These are phyloP conservation scores for Phylloscopus trochiloides DNA, from an alignment of 2,113 vertebrate species.

Conservation along the genomic window DNA sequence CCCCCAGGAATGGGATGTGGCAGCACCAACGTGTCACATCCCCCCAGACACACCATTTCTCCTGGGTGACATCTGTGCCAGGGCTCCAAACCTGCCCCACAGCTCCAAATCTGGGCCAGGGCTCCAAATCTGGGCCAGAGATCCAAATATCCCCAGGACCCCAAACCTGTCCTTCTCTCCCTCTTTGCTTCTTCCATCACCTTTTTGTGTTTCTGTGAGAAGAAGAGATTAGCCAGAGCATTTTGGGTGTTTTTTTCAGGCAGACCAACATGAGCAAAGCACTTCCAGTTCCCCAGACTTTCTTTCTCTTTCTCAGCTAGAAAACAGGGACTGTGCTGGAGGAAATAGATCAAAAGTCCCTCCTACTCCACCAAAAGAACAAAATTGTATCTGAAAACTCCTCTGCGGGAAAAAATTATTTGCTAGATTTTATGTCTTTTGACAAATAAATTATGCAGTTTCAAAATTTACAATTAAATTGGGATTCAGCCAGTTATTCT, in stretches of 20 bases:
- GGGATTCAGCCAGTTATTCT: neutral
- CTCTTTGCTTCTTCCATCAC: neutral
- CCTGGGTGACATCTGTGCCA: neutral
- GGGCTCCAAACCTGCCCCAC: neutral
- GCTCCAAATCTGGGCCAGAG: neutral
- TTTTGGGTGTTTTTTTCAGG: neutral
- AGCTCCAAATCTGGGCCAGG: neutral
- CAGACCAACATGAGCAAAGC: neutral
- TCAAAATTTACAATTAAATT: neutral
- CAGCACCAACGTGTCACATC: neutral
- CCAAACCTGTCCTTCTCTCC: neutral
- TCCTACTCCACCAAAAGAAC: neutral
- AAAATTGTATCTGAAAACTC: neutral
- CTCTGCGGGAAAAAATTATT: neutral
- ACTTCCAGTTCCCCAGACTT: neutral
- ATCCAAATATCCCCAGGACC: neutral
- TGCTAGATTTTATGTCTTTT: neutral
- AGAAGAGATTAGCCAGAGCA: neutral
- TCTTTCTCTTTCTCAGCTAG: neutral
- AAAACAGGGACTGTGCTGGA: neutral
- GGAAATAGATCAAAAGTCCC: neutral
- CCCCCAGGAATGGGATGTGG: neutral
- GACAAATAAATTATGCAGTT: neutral
- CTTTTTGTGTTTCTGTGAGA: neutral
- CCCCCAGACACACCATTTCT: neutral